Conservation (phyloP, 2,888 invertebrate species). For the Aphrophora alni region DNA sequence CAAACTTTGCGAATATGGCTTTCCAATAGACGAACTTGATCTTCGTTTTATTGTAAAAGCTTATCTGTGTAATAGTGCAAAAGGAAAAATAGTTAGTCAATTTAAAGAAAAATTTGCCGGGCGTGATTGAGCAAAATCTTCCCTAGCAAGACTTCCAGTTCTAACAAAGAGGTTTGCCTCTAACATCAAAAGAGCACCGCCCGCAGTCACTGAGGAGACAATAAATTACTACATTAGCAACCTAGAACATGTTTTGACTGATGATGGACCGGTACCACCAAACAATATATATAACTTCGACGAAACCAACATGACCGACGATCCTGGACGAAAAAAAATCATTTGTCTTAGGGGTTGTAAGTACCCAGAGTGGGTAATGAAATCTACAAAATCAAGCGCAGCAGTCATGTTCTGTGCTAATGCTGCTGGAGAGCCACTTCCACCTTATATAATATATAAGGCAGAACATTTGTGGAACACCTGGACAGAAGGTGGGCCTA, state of each 20-base stretch:
- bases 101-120: slow-evolving; percentile 50
- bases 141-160: slow-evolving; percentile 15
- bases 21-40: slow-evolving; percentile 45
- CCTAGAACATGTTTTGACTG: slow-evolving; percentile 14
- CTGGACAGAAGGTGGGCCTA: slow-evolving; percentile 57
- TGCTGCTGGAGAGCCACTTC: slow-evolving; percentile 55
- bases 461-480: slow-evolving; percentile 55
- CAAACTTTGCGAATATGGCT: slow-evolving; percentile 42
- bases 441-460: slow-evolving; percentile 58
- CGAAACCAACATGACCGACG: slow-evolving; percentile 54
- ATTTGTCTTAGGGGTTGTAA: slow-evolving; percentile 52
- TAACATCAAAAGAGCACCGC: slow-evolving; percentile 30
- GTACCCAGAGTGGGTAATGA: slow-evolving; percentile 53
- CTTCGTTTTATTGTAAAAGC: slow-evolving; percentile 41
- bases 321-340: slow-evolving; percentile 52
- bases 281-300: slow-evolving; percentile 54
- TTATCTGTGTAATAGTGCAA: slow-evolving; percentile 15
- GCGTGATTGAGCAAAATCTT: slow-evolving; percentile 44
- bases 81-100: slow-evolving; percentile 23
- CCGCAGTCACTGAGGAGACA: slow-evolving; percentile 19
- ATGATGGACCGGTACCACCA: slow-evolving; percentile 44
- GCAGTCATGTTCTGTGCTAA: slow-evolving; percentile 56
- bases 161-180: slow-evolving; percentile 23
- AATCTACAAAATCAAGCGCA: slow-evolving; percentile 50
- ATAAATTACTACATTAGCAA: slow-evolving; percentile 19